Percentiles rank a stretch among this genome's conserved stretches.
These are phyloP conservation scores for Hyaena hyaena DNA, from an alignment of 2,113 vertebrate species.

Conservation along the genomic window DNA sequence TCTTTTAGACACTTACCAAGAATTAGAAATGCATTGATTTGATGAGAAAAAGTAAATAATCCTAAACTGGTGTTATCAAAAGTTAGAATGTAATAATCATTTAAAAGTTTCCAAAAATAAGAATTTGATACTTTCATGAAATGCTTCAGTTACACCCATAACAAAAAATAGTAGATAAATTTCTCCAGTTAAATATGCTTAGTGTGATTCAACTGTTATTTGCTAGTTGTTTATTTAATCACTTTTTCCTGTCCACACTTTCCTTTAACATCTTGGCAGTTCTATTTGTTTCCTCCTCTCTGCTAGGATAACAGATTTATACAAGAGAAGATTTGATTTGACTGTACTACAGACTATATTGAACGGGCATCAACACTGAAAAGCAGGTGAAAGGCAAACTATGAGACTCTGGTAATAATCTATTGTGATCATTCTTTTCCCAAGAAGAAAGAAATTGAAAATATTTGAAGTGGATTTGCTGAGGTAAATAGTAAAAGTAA, in stretches of 20 bases:
- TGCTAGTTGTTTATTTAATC: neutral
- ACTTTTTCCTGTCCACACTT: neutral
- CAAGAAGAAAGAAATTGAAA: neutral
- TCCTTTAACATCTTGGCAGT: neutral
- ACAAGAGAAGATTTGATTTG: neutral
- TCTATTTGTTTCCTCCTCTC: neutral
- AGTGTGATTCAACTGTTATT: neutral
- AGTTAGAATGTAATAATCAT: neutral
- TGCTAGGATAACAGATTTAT: neutral
- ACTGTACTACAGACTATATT: neutral
- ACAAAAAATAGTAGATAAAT: neutral
- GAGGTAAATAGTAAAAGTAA: neutral
- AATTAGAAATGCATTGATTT: neutral
- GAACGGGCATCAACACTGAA: neutral
- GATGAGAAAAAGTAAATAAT: neutral
- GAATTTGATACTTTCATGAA: neutral
- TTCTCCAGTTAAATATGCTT: neutral
- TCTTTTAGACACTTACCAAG: neutral
- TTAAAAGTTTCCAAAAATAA: neutral
- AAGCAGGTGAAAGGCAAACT: neutral
- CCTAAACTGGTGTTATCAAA: neutral
- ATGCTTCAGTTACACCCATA: neutral
- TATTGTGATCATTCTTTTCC: neutral
- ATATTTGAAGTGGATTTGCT: neutral
- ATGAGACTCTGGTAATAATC: neutral